Base-by-base conservation (phyloP, 2,888 invertebrate species). In the Melieria omissa region DNA sequence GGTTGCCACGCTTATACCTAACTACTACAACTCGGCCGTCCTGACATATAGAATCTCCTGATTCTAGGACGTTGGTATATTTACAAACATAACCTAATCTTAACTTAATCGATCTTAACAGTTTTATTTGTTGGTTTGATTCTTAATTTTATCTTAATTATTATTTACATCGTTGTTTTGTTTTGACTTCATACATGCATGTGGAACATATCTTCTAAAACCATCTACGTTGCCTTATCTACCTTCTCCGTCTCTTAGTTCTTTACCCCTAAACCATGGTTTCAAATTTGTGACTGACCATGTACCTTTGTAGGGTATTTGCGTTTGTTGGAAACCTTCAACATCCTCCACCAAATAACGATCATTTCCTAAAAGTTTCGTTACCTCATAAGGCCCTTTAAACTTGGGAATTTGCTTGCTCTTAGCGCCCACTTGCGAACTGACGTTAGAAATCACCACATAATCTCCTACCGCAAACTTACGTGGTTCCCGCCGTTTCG, bases 321-420 rank as follows among this genome's bases (percentile, higher is more conserved):
- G 65, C 3, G 65, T 47, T 57, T 65, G 65, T n/a, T 65, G 65
- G 1, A 45, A 45, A 46, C 46, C 62, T 42, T 44, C 61, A n/a
- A 61, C 61, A n/a, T 61, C 44, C n/a, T 61, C 44, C 12, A 61
- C 10, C 4, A 44, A 8, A 5, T 61, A 61, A 4, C 61, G 4
- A 10, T 61, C 61, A n/a, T 61, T 61, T 44, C n/a, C 44, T 45
- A 61, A 42, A 42, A 61, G 12, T 42, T 52, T 65, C 5, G 54
- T 8, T 65, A 65, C 42, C 12, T 7, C 14, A 16, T 72, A 72
- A 5, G 68, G 68, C 9, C 72, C 72, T 54, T 63, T 68, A 47
- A 64, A 72, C 45, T 69, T 70, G 1, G 74, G 65, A 42, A 74
- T 67, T 6, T 70, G 57, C 44, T 72, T 74, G 55, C 57, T 64